phyloP scores from a whole-genome alignment of 2,797 vertebrate species.

The Gallinago stenura region DNA sequence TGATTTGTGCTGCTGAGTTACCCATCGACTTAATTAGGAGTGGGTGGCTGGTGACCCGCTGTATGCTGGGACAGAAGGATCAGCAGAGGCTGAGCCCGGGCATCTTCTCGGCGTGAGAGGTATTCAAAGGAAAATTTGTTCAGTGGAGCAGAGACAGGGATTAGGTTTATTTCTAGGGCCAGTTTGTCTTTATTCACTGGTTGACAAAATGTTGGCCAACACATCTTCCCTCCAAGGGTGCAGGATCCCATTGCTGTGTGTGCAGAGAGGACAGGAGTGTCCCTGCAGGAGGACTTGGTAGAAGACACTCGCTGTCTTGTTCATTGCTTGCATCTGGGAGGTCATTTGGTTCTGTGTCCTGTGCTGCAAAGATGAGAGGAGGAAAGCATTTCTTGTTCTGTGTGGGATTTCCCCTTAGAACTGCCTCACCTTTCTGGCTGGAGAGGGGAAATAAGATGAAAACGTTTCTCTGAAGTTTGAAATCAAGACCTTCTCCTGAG shows the following conservation, averaged over 20 bases:
- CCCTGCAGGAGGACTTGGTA: background rate
- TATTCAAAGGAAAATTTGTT: background rate
- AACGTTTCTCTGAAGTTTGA: background rate
- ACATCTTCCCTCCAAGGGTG: background rate
- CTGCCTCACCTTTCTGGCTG: background rate
- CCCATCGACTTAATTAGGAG: slow-evolving; percentile 47
- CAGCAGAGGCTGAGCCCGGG: background rate
- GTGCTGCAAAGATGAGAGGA: background rate
- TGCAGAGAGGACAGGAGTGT: background rate
- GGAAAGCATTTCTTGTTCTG: background rate
- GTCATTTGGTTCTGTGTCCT: background rate
- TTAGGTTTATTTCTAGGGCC: background rate
- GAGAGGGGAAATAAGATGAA: background rate
- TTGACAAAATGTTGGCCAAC: background rate
- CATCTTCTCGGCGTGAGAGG: background rate
- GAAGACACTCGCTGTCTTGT: rapidly evolving
- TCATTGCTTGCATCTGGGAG: background rate
- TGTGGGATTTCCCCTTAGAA: background rate
- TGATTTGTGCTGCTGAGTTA: slow-evolving; percentile 53
- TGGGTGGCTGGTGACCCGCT: slow-evolving; percentile 11
- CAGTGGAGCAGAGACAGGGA: background rate
- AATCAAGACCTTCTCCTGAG: background rate
- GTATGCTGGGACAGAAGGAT: slow-evolving; percentile 1
- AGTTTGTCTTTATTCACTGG: background rate
- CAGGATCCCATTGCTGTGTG: rapidly evolving